These are phyloP conservation scores for Danio rerio DNA, from an alignment of 2,113 vertebrate genomes.

Conservation along the genomic window DNA sequence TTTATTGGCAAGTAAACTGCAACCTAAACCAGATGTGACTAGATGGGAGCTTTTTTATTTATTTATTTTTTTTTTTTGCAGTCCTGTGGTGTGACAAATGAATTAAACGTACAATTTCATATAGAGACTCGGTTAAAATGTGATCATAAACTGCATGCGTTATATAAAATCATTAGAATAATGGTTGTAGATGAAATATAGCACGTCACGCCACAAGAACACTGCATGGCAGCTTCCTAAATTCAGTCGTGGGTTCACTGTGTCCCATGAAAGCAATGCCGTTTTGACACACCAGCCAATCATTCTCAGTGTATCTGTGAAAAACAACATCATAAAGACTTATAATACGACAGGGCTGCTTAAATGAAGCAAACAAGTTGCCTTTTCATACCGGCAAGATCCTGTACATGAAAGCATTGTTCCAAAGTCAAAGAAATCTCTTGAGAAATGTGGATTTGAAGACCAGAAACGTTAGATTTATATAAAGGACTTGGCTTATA, in stretches of 20 bases:
- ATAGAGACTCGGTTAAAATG: neutral
- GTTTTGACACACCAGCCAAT: neutral
- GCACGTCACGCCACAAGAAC: neutral
- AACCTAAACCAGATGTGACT: constrained; percentile 36
- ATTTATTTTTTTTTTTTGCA: neutral
- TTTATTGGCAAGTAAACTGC: constrained; percentile 25
- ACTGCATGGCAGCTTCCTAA: neutral
- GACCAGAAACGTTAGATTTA: neutral
- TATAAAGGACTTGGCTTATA: constrained; percentile 31
- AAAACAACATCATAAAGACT: neutral
- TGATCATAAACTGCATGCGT: constrained; percentile 4
- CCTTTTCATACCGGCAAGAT: constrained; percentile 1
- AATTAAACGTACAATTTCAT: constrained; percentile 12
- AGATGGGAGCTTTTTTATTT: neutral
- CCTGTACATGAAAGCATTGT: constrained; percentile 6
- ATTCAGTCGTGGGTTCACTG: neutral
- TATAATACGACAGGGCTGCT: neutral
- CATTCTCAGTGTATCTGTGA: neutral
- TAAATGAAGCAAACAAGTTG: constrained; percentile 35
- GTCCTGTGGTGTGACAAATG: constrained; percentile 16
- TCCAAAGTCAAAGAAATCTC: neutral
- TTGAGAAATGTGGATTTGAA: neutral
- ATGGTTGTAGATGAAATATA: constrained; percentile 6
- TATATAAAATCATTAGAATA: constrained; percentile 23
- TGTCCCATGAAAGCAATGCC: constrained; percentile 1